Evolutionary conservation across 2,113 vertebrate genomes (phyloP), one percentile per base, ranked within the genome.

Genomic region (Takifugu flavidus): DNA sequence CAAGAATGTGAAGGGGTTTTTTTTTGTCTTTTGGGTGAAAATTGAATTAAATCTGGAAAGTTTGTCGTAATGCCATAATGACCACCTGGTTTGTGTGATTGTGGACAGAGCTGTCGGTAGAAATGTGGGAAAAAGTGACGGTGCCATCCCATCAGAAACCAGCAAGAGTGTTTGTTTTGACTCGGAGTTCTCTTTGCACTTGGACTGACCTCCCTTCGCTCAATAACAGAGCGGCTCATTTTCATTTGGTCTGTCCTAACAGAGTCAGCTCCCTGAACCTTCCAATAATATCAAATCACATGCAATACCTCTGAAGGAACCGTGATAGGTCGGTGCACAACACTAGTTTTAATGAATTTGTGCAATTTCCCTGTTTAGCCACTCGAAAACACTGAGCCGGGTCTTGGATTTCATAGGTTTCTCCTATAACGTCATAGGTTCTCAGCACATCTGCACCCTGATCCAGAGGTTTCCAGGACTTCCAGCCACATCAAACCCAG

Each of bases 111-210:
- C 57, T 65, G 74, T 70, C 68, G 56, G 15, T 68, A 73, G 75
- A 75, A 79, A 77, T 83, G 74, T 79, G 81, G 82, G 80, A 79
- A 83, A 82, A 64, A 79, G 53, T 70, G 77, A 79, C 71, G 49
- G 27, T n/a, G 53, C 73, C 51, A 62, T 79, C 78, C 82, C 81
- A 47, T 87, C 80, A 87, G 75, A 86, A 80, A 80, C 82, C 85
- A 85, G 77, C 76, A 69, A 64, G 67, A 74, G 67, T 82, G 80
- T 89, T 85, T 90, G 80, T 87, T 90, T 90, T 89, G 82, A 89
- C 83, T 88, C 73, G 50, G 65, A 88, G 84, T 78, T 88, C 84
- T 83, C 76, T 72, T 77, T 87, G 86, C 82, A 86, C 85, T 87
- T 74, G 60, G 75, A 76, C 61, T 89, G 89, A 90, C 87, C 90